These are phyloP conservation scores for Liasis olivaceus DNA, from an alignment of 2,797 vertebrate genomes.

Conservation along the genomic window DNA sequence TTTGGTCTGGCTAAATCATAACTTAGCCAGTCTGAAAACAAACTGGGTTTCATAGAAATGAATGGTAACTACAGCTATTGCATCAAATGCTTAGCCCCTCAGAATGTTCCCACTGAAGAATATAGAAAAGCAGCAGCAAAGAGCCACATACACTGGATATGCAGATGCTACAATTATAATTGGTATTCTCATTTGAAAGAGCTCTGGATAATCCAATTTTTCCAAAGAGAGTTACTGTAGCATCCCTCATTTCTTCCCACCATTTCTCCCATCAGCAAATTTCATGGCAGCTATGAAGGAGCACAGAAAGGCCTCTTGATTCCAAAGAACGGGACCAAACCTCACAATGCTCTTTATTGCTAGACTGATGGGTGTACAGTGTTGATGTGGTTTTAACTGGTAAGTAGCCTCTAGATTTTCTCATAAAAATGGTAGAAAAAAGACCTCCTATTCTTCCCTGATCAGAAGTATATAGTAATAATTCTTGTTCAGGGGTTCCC, in stretches of 20 bases:
- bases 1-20: slow-evolving; percentile 30
- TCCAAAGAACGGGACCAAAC: background rate
- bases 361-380: background rate
- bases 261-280: background rate
- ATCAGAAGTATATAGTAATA: background rate
- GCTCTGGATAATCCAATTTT: background rate
- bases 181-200: background rate
- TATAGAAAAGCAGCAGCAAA: background rate
- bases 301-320: background rate
- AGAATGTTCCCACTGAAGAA: background rate
- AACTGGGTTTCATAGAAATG: slow-evolving; percentile 25
- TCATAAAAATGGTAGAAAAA: background rate
- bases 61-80: slow-evolving; percentile 33
- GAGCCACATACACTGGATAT: background rate
- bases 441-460: background rate
- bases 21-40: slow-evolving; percentile 44
- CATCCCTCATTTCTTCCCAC: background rate
- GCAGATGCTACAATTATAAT: background rate
- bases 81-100: background rate
- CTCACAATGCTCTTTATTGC: background rate
- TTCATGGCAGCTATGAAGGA: background rate
- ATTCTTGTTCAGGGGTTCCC: background rate
- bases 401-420: background rate
- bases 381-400: background rate
- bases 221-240: background rate